These are phyloP conservation scores for Coelinius sp. DNA, from an alignment of 2,888 invertebrate genomes.

Conservation along the genomic window DNA sequence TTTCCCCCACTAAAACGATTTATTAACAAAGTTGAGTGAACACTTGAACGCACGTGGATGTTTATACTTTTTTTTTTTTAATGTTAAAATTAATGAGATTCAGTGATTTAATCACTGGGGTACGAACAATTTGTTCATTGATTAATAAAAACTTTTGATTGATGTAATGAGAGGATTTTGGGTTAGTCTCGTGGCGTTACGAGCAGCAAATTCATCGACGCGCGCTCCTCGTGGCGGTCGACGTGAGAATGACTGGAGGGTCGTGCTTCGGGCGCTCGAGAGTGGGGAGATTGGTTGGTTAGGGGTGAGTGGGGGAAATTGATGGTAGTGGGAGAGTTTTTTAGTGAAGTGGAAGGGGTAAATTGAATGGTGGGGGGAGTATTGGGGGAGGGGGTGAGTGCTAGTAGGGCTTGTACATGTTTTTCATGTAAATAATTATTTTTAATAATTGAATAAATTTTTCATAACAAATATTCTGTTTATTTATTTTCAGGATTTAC, in stretches of 20 bases:
- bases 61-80: too few relatives aligned
- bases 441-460: neutral
- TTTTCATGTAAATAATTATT: too few relatives aligned
- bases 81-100: too few relatives aligned
- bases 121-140: too few relatives aligned
- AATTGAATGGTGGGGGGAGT: neutral
- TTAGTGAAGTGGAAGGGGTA: too few relatives aligned
- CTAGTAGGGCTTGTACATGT: too few relatives aligned
- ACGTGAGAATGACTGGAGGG: slow-evolving; percentile 65
- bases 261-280: slow-evolving; percentile 46
- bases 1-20: neutral
- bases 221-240: slow-evolving; percentile 63
- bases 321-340: too few relatives aligned
- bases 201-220: slow-evolving; percentile 54
- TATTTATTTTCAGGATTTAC: neutral
- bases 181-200: slow-evolving; percentile 52
- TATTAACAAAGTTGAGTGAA: neutral
- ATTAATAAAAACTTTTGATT: neutral
- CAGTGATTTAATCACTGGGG: too few relatives aligned
- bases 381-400: slow-evolving; percentile 35
- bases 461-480: neutral
- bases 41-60: slow-evolving; percentile 43
- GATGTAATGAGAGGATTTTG: slow-evolving; percentile 1
- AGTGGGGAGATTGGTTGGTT: slow-evolving; percentile 40
- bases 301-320: slow-evolving; percentile 22